Evolutionary conservation across 92 coral and sea anemone species (phyloP).

Genomic region (Bergia sp.): DNA sequence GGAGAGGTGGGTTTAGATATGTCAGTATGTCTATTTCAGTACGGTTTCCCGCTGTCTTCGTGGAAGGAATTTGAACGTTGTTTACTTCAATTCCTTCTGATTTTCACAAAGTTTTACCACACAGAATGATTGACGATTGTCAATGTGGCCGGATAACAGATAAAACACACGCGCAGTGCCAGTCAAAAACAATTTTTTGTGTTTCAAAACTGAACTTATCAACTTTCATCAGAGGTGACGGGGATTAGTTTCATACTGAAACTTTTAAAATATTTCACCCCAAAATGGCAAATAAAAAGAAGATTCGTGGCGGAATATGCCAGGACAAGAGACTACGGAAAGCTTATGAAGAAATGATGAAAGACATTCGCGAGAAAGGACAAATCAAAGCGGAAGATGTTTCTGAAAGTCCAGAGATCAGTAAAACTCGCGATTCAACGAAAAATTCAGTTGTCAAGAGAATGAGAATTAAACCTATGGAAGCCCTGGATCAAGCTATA

Average conservation of each 20-base stretch:
- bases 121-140: neutral
- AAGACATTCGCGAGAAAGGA: slow-evolving; percentile 21
- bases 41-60: slow-evolving; percentile 3
- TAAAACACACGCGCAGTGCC: neutral
- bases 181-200: no score
- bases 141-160: neutral
- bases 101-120: neutral
- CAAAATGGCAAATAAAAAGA: slow-evolving; percentile 32
- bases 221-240: neutral
- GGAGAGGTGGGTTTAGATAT: neutral
- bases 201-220: neutral
- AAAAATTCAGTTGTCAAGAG: slow-evolving; percentile 13
- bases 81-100: neutral
- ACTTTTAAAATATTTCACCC: neutral
- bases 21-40: neutral
- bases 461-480: slow-evolving; percentile 49
- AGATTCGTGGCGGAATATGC: neutral
- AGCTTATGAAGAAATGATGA: slow-evolving; percentile 36
- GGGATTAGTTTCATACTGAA: neutral
- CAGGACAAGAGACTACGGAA: slow-evolving; percentile 21
- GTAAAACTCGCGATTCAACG: neutral
- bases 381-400: slow-evolving; percentile 1
- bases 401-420: neutral
- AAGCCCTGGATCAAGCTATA: slow-evolving; percentile 61
- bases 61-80: neutral